These are phyloP conservation scores for Amphipyra berbera DNA, from an alignment of 2,888 invertebrate species.

Conservation along the genomic window DNA sequence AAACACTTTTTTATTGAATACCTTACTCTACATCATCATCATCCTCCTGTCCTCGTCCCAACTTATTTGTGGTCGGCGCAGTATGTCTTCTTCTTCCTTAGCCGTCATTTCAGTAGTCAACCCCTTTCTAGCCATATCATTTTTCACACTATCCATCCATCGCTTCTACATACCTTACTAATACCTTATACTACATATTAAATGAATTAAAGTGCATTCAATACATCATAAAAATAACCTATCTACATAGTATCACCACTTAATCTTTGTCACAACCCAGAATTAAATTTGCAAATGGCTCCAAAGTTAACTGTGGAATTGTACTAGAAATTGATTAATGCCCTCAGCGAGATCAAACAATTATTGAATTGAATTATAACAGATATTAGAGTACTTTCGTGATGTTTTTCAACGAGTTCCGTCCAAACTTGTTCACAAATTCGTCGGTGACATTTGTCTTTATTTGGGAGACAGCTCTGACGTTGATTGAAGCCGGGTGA, in stretches of 20 bases:
- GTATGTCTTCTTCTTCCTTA: no score
- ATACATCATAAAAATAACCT: not conserved
- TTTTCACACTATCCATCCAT: no score
- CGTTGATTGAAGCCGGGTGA: slow-evolving; percentile 53
- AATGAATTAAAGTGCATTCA: no score
- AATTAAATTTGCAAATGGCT: slow-evolving; percentile 85
- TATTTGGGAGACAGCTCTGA: slow-evolving; percentile 58
- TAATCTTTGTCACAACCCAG: slow-evolving; percentile 65
- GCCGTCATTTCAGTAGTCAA: no score
- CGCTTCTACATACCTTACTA: no score
- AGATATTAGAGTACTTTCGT: slow-evolving; percentile 62
- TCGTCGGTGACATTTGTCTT: slow-evolving; percentile 58
- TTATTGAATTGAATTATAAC: slow-evolving; percentile 82
- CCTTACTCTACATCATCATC: no score
- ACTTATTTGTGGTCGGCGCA: no score
- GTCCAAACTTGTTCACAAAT: slow-evolving; percentile 48
- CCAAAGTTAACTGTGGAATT: slow-evolving; percentile 80
- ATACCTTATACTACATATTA: no score
- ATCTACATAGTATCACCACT: slow-evolving; percentile 21
- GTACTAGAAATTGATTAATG: slow-evolving; percentile 86
- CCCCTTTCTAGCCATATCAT: no score
- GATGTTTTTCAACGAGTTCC: slow-evolving; percentile 52
- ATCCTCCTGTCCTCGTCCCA: no score
- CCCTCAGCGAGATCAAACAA: slow-evolving; percentile 79
- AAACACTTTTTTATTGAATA: no score